Evolutionary conservation across 2,888 invertebrate species (phyloP).

Genomic region (Cinara cedri): DNA sequence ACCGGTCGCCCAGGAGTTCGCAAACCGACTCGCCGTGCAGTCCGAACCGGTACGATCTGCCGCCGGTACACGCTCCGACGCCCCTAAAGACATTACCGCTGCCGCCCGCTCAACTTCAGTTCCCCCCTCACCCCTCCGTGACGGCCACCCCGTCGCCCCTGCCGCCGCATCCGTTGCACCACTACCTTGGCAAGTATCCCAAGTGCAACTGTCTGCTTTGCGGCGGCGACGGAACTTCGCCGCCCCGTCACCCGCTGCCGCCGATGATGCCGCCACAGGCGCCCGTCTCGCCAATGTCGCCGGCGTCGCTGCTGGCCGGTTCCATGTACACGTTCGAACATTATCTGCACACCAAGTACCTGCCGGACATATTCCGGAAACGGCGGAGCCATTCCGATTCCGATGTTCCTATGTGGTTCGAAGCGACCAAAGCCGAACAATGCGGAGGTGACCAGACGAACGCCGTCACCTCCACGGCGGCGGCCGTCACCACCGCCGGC

Average conservation of each 20-base stretch:
- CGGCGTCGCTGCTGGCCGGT: conserved; percentile 65
- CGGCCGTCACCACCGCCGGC: conserved; percentile 65
- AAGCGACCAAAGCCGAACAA: conserved; percentile 64
- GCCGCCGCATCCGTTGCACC: conserved; percentile 59
- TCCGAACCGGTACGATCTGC: conserved; percentile 65
- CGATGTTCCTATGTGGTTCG: conserved; percentile 69
- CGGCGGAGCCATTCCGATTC: conserved; percentile 73
- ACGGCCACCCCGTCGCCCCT: conserved; percentile 61
- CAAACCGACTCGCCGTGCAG: conserved; percentile 66
- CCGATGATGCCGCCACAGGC: conserved; percentile 63
- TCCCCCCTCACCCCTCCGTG: conserved; percentile 59
- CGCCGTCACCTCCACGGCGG: conserved; percentile 62
- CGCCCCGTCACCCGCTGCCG: conserved; percentile 65
- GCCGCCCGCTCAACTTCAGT: conserved; percentile 52
- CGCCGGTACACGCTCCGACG: neutral
- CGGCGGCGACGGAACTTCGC: conserved; percentile 58
- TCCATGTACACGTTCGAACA: conserved; percentile 70
- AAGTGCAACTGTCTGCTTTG: conserved; percentile 64
- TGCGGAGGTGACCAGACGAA: conserved; percentile 63
- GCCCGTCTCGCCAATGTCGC: conserved; percentile 67
- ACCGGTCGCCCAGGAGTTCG: conserved; percentile 64
- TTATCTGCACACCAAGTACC: conserved; percentile 71
- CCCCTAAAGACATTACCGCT: conserved; percentile 56
- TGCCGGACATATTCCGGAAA: conserved; percentile 68
- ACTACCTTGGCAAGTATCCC: conserved; percentile 59